phyloP scores from a whole-genome alignment of 2,888 invertebrate species.

The Pachymerium ferrugineum region DNA sequence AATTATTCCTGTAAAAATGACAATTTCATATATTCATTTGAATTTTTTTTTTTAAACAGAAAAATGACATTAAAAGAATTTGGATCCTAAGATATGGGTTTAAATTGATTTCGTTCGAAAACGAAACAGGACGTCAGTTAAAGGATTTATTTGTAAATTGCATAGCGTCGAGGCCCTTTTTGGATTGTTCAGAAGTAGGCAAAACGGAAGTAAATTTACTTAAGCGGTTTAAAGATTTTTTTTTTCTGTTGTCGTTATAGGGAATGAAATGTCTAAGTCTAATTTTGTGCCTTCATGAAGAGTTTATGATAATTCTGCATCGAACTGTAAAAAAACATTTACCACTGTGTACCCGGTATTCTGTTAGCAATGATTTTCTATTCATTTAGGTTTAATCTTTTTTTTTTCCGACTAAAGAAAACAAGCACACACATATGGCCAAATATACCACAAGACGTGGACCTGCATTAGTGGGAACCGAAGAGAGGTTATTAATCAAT shows the following conservation, averaged over 20 bases:
- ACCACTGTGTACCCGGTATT: neutral
- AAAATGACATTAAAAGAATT: slow-evolving; percentile 13
- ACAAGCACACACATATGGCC: neutral
- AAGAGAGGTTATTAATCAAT: neutral
- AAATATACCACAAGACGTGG: neutral
- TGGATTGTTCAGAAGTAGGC: no score
- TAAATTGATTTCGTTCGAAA: neutral
- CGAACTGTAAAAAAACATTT: neutral
- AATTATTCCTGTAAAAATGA: neutral
- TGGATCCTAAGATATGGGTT: neutral
- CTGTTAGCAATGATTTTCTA: neutral
- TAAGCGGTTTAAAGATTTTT: neutral
- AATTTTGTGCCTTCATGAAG: neutral
- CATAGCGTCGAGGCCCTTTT: neutral
- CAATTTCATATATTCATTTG: neutral
- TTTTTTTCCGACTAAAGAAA: neutral
- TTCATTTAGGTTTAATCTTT: no score
- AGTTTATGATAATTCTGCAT: neutral
- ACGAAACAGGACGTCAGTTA: neutral
- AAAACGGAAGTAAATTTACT: neutral
- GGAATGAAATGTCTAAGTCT: neutral
- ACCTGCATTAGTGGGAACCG: neutral
- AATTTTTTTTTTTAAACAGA: neutral
- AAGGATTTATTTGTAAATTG: neutral
- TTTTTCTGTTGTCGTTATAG: neutral